Evolutionary conservation across 2,797 vertebrate species (phyloP), one percentile per base, ranked within the genome.

Genomic region (Gila robusta): DNA sequence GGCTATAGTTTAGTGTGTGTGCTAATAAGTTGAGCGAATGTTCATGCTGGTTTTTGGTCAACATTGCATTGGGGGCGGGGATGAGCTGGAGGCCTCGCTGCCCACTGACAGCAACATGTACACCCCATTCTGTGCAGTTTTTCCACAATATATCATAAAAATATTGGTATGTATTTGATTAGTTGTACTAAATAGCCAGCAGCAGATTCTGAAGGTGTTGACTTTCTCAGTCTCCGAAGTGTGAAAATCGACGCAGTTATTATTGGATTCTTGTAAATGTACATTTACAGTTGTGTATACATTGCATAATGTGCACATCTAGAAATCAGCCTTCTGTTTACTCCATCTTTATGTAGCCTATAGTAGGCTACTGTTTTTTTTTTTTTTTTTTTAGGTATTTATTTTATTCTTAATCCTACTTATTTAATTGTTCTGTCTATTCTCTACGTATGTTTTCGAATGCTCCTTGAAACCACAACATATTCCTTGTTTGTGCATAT

Each of bases 21-120:
- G 90, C 91, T 93, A 90, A 93, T 93, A 90, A 93, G 85, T 87
- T 89, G 66, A 86, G 80, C 81, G 78, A 87, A 21, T 78, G 94
- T 90, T 93, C 93, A 93, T 94, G 93, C 92, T 95, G 95, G 94
- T 95, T 96, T 95, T 94, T 90, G 92, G 91, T 93, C 90, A 94
- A 93, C 91, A 92, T 81, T 71, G 82, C 82, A 70, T 26, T 86
- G 79, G 88, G 89, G 90, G 92, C 93, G 94, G 95, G 95, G 90
- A 91, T 87, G 90, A 88, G 86, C 77, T 73, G 83, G 87, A 89
- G 90, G 89, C 87, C 87, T 81, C 23, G 79, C 76, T 83, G 87
- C 47, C 81, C 81, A 74, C 78, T 86, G 84, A 86, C 84, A 86
- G 84, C 69, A 86, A 64, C 84, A 81, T 59, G 32, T 35, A 64